A percentile compares a stretch with the other conserved stretches of the same genome.
Conservation (phyloP, 2,888 invertebrate species). For the Apamea anceps region DNA sequence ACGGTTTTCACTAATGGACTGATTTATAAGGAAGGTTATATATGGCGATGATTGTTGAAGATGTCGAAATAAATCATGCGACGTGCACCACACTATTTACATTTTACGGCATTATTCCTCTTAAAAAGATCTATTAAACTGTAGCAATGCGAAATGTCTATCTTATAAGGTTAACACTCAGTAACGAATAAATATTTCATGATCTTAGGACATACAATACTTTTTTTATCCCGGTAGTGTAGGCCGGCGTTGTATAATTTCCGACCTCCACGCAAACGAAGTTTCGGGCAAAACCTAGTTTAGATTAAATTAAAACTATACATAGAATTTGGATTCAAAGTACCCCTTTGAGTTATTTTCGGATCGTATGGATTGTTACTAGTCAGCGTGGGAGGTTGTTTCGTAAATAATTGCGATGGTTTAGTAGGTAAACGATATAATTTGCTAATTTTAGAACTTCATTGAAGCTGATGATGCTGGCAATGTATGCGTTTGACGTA, state of each 20-base stretch:
- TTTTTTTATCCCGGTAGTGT: not conserved
- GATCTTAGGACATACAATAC: not conserved
- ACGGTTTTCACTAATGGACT: not conserved
- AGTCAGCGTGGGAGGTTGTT: not conserved
- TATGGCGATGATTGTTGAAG: not conserved
- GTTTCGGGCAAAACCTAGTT: not conserved
- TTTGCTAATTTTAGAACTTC: slow-evolving; percentile 8
- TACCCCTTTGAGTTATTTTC: not conserved
- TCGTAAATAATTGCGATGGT: not conserved
- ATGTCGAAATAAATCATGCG: not conserved
- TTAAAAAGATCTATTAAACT: not conserved
- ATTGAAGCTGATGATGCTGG: not conserved
- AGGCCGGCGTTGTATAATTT: not conserved
- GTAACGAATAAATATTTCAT: not conserved
- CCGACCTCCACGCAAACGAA: not conserved
- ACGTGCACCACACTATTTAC: not conserved
- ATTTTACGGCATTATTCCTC: not conserved
- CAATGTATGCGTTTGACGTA: slow-evolving; percentile 1
- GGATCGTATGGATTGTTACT: not conserved
- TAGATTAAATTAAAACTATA: slow-evolving; percentile 3
- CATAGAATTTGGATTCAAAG: not conserved
- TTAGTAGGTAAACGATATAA: not conserved
- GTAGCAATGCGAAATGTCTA: not conserved
- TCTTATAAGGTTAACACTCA: no score
- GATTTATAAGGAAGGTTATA: not conserved